A percentile compares a stretch with the other conserved stretches of the same genome.
Conservation (phyloP, 2,888 invertebrate genomes). For the Oithona nana region DNA sequence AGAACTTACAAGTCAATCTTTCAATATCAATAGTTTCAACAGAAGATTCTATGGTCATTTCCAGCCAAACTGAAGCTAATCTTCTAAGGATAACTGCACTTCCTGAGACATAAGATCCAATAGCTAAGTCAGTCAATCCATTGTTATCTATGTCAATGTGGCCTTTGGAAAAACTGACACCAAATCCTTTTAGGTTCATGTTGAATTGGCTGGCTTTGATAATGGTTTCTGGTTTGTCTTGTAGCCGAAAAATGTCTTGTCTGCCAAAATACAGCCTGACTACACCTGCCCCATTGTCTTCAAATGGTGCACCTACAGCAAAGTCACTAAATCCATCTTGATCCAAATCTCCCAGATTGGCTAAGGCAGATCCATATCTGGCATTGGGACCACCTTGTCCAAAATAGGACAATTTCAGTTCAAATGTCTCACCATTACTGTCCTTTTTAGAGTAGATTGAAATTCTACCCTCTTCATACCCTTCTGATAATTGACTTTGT, state of each 20-base stretch:
- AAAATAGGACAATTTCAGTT: background rate
- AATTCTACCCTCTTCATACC: background rate
- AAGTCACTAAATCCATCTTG: conserved; percentile 8
- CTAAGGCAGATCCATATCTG: background rate
- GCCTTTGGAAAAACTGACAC: background rate
- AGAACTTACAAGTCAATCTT: no score
- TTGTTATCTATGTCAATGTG: background rate
- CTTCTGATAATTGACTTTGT: background rate
- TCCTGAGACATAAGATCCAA: background rate
- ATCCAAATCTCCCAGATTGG: conserved; percentile 2
- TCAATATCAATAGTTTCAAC: background rate
- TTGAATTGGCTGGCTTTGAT: background rate
- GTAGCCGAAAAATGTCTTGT: background rate
- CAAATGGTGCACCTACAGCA: conserved; percentile 9
- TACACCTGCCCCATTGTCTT: conserved; percentile 4
- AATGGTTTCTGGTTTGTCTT: background rate
- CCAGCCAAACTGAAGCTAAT: background rate
- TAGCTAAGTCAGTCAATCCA: background rate
- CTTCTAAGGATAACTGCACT: background rate
- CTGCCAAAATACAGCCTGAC: background rate
- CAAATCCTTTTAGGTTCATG: background rate
- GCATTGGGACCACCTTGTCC: background rate
- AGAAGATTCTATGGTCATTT: background rate
- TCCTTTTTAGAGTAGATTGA: background rate
- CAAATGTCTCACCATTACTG: background rate